Base-by-base conservation (phyloP, 2,888 invertebrate genomes). In the Agrotis ipsilon region DNA sequence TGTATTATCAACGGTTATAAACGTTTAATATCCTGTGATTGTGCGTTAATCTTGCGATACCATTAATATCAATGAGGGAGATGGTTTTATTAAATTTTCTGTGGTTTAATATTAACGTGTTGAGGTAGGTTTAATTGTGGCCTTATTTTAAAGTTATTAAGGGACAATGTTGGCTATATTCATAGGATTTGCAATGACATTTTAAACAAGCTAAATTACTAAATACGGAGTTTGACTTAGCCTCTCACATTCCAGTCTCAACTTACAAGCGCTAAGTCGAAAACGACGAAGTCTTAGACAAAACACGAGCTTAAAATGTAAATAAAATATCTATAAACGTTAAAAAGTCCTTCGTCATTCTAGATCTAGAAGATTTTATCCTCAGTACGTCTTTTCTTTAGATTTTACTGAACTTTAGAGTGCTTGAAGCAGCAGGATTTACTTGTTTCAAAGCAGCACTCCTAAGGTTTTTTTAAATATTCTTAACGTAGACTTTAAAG, bases 11-110 rank as follows among this genome's bases (percentile, higher is more conserved):
- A 68, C 82, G 72, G 81, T 84, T 84, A 81, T 69, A 75, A 77
- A 71, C 82, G 69, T 84, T 81, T 84, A 78, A 78, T 81, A 81
- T 78, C 84, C 79, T 68, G 65, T 72, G 82, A 70, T 82, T 84
- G 82, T 81, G 52, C 81, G 82, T 78, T 78, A 80, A 80, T 80
- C 83, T 83, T 67, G 27, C 57, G 67, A 84, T 77, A 81, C 49
- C 81, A 84, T 81, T 84, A 72, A 81, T 84, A 81, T 81, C 85
- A 82, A 81, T 81, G 63, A 81, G 45, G 46, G 58, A 18, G 64
- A 65, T 45, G 68, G 68, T 79, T 71, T 81, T 69, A 83, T 81
- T 84, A 85, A 64, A 84, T 80, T 80, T 74, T 69, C 55, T 58
- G 79, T 14, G 52, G 77, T 64, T 71, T 54, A 58, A 72, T 72